These are phyloP conservation scores for Drosophila littoralis DNA, from an alignment of 1,140 invertebrate genomes.

Conservation along the genomic window DNA sequence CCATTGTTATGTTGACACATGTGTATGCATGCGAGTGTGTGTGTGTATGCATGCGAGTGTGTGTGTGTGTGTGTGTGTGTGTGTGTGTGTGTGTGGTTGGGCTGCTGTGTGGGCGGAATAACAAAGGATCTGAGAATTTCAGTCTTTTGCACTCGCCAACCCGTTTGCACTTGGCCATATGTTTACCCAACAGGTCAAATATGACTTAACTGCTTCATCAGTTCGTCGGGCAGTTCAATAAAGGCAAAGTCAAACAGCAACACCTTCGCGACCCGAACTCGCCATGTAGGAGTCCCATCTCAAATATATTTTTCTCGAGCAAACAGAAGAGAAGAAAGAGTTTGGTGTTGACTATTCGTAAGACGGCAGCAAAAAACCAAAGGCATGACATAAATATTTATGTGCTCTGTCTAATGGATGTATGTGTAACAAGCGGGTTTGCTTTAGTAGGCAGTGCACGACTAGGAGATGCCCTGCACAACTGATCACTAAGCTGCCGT, in stretches of 20 bases:
- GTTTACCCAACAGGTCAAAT: constrained; percentile 30
- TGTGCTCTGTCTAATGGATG: too few species aligned
- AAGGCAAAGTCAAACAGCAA: constrained; percentile 40
- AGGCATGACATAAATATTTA: too few species aligned
- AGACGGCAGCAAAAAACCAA: too few species aligned
- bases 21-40: constrained; percentile 15
- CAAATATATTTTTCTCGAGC: too few species aligned
- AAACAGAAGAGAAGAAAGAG: too few species aligned
- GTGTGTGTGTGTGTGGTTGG: constrained; percentile 20
- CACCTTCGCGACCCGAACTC: background rate
- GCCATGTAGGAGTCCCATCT: too few species aligned
- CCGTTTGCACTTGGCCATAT: constrained; percentile 12
- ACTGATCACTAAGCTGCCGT: too few species aligned
- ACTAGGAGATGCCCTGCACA: too few species aligned
- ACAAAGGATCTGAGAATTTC: constrained; percentile 53
- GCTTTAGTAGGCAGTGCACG: too few species aligned
- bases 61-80: constrained; percentile 23
- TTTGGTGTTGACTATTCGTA: too few species aligned
- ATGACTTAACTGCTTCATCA: constrained; percentile 14
- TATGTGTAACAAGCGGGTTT: too few species aligned
- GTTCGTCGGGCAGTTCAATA: constrained; percentile 32
- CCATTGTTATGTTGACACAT: constrained; percentile 45
- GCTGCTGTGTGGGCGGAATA: constrained; percentile 19
- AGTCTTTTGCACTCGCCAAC: constrained; percentile 51
- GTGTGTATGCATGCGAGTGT: constrained; percentile 20